A percentile compares a stretch with the other conserved stretches of the same genome.
These are phyloP conservation scores for Drosophila baimaii DNA, from an alignment of 1,140 invertebrate species.

Conservation along the genomic window DNA sequence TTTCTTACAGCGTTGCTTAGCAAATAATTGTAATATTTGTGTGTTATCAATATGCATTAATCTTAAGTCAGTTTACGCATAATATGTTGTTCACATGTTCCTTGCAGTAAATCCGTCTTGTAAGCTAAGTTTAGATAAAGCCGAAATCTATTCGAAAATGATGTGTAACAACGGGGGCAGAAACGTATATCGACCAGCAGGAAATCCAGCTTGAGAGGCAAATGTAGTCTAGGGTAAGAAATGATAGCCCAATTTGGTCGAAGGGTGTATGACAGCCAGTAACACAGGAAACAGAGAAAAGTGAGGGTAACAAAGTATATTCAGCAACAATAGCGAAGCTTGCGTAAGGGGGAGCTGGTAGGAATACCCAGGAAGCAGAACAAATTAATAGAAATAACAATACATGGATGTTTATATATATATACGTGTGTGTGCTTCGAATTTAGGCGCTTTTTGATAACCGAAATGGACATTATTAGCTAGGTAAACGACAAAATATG, in stretches of 20 bases:
- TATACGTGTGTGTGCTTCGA: conserved; percentile 50
- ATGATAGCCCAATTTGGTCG: conserved; percentile 41
- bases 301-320: conserved; percentile 19
- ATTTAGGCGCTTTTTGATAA: conserved; percentile 73
- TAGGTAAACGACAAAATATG: conserved; percentile 66
- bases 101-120: conserved; percentile 80
- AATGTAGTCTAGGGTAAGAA: conserved; percentile 45
- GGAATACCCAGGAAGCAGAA: conserved; percentile 7
- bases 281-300: conserved; percentile 16
- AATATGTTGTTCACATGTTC: conserved; percentile 70
- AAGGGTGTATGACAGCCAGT: conserved; percentile 30
- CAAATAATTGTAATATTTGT: conserved; percentile 56
- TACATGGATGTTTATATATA: conserved; percentile 29
- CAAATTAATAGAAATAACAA: conserved; percentile 23
- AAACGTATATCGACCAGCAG: conserved; percentile 15
- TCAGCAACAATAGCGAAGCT: conserved; percentile 33
- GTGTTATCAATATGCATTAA: conserved; percentile 56
- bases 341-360: conserved; percentile 34
- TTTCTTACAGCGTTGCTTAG: conserved; percentile 58
- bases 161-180: conserved; percentile 29
- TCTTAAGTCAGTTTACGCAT: conserved; percentile 65
- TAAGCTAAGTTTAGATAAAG: conserved; percentile 69
- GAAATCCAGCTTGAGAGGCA: conserved; percentile 19
- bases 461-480: conserved; percentile 68
- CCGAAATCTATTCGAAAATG: conserved; percentile 32